These are phyloP conservation scores for Casuarius casuarius DNA, from an alignment of 2,113 vertebrate genomes.

Conservation along the genomic window DNA sequence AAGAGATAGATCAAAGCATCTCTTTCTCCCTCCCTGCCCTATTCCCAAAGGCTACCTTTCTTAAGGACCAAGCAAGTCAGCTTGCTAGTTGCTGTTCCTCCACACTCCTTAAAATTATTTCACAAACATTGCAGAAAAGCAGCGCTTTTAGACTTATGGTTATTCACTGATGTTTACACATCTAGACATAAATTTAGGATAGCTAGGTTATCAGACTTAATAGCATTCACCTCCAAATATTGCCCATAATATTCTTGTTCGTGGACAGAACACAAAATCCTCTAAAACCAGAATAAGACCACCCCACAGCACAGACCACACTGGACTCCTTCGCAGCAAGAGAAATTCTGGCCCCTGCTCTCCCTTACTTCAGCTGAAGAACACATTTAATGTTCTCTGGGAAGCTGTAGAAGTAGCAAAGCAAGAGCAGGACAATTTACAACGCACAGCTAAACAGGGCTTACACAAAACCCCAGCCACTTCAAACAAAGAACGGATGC, in stretches of 20 bases:
- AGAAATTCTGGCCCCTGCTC: neutral
- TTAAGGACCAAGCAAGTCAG: slow-evolving; percentile 18
- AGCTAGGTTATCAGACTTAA: neutral
- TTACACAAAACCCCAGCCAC: neutral
- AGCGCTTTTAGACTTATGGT: neutral
- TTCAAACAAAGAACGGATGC: slow-evolving; percentile 2
- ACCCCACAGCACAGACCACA: neutral
- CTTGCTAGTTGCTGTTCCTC: neutral
- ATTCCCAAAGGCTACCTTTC: slow-evolving; percentile 16
- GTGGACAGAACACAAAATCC: neutral
- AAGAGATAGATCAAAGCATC: slow-evolving; percentile 45
- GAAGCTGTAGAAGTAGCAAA: neutral
- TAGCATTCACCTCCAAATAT: neutral
- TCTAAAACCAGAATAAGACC: neutral
- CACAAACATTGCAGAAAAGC: neutral
- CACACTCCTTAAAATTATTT: neutral
- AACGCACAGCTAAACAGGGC: neutral
- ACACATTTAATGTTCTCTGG: neutral
- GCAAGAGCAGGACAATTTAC: neutral
- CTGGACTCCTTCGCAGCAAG: neutral
- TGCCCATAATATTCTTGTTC: neutral
- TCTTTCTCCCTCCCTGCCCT: neutral
- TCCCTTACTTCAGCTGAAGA: neutral
- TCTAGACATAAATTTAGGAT: neutral
- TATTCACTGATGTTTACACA: neutral